Conservation (phyloP, 2,888 invertebrate genomes). For the Campoplex capitator region DNA sequence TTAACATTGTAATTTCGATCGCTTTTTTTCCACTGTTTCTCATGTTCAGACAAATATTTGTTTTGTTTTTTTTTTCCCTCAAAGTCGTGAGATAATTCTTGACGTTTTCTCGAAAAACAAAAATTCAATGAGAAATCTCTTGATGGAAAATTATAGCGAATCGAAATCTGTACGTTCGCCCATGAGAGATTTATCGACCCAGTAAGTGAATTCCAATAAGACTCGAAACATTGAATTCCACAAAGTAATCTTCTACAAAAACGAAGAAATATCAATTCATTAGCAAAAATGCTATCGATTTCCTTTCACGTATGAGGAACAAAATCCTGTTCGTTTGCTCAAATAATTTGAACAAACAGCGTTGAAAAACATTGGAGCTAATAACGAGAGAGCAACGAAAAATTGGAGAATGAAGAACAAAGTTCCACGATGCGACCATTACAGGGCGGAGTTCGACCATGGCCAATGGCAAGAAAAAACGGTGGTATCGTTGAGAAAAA, state of each 20-base stretch:
- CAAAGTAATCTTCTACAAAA: not conserved
- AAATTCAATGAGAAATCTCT: not conserved
- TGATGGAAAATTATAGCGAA: not conserved
- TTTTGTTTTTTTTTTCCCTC: not conserved
- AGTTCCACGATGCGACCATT: constrained; percentile 41
- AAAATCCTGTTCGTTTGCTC: not conserved
- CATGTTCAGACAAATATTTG: not conserved
- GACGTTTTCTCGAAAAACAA: not conserved
- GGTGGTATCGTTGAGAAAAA: constrained; percentile 27
- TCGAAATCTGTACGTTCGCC: not conserved
- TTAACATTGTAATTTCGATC: not conserved
- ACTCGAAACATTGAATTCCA: not conserved
- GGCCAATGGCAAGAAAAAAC: constrained; percentile 55
- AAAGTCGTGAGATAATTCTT: not conserved
- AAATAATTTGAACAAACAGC: not conserved
- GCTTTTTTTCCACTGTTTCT: not conserved
- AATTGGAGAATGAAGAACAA: constrained; percentile 32
- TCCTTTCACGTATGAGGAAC: not conserved
- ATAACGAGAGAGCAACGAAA: not conserved
- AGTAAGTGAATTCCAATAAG: not conserved
- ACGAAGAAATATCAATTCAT: not conserved
- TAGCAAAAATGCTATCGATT: not conserved
- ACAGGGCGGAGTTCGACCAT: constrained; percentile 42
- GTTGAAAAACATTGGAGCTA: not conserved
- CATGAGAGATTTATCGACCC: not conserved